These are phyloP conservation scores for Abrostola triplasia DNA, from an alignment of 2,888 invertebrate species.

Conservation along the genomic window DNA sequence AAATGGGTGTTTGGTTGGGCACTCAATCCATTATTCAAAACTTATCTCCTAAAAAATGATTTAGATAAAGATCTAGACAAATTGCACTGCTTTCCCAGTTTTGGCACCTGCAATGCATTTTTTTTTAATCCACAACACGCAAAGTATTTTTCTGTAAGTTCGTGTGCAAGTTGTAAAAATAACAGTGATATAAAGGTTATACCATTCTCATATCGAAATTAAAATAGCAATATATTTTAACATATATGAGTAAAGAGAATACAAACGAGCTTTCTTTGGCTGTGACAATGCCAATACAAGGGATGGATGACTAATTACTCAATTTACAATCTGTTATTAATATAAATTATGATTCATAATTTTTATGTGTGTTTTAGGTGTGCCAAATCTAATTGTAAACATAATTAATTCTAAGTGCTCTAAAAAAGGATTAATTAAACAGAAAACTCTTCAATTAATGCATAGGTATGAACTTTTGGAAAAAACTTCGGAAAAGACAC, in stretches of 20 bases:
- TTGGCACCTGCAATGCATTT: background rate
- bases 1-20: no score
- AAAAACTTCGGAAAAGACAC: no score
- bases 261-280: conserved; percentile 14
- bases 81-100: background rate
- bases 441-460: no score
- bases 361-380: background rate
- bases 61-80: no score
- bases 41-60: no score
- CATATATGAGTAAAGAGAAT: conserved; percentile 27
- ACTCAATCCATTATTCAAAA: no score
- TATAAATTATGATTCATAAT: conserved; percentile 8
- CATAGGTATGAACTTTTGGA: no score
- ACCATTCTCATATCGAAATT: background rate
- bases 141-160: background rate
- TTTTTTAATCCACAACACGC: background rate
- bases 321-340: conserved; percentile 12
- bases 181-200: conserved; percentile 2
- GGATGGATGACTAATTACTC: conserved; percentile 20
- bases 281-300: conserved; percentile 23
- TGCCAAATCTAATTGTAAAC: background rate
- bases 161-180: conserved; percentile 9
- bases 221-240: conserved; percentile 7
- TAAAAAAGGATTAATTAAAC: no score
- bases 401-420: background rate